Percentiles rank a stretch among this genome's conserved stretches.
phyloP scores from a whole-genome alignment of 2,888 invertebrate genomes.

The Villa cingulata region DNA sequence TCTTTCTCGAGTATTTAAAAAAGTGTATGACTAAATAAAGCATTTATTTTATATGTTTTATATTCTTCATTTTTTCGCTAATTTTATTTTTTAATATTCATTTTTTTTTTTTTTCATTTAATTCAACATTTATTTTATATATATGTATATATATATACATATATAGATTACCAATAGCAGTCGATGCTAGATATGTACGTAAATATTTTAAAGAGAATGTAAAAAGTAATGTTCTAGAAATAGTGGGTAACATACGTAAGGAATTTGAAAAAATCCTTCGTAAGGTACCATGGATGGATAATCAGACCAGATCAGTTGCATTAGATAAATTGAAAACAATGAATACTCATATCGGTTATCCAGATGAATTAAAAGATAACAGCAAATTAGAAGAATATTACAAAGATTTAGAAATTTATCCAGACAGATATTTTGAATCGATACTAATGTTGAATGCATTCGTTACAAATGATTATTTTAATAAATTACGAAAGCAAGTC shows the following conservation, averaged over 20 bases:
- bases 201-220: constrained; percentile 78
- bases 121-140: not conserved
- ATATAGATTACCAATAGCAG: constrained; percentile 53
- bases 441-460: constrained; percentile 65
- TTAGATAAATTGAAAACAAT: constrained; percentile 69
- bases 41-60: too few species aligned
- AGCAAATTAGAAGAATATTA: constrained; percentile 69
- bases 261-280: constrained; percentile 70
- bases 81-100: not conserved
- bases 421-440: constrained; percentile 58
- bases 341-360: constrained; percentile 84
- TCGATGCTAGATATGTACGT: constrained; percentile 74
- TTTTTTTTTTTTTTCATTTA: not conserved
- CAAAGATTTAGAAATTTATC: constrained; percentile 55
- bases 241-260: constrained; percentile 71
- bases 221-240: constrained; percentile 68
- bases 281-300: constrained; percentile 88
- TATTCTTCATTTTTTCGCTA: too few species aligned
- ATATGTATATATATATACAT: not conserved
- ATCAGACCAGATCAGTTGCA: constrained; percentile 59
- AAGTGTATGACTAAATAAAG: too few species aligned
- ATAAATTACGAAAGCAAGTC: constrained; percentile 59
- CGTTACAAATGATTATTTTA: constrained; percentile 66
- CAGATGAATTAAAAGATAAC: constrained; percentile 74
- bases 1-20: too few species aligned